Base-by-base conservation (phyloP, 64 coral and sea anemone species). In the Montipora efflorescens region DNA sequence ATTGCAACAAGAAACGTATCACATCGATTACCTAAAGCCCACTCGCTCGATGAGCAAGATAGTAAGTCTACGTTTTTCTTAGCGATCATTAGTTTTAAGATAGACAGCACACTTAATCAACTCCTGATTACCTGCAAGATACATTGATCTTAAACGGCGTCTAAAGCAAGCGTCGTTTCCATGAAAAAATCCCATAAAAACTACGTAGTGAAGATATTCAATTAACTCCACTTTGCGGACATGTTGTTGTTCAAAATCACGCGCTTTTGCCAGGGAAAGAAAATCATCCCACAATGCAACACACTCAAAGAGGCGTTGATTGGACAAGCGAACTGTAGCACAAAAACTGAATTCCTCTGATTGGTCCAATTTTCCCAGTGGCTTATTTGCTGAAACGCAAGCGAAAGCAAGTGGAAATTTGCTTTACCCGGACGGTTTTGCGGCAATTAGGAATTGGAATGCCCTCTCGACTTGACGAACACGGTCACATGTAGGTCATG, bases 201-300 rank as follows among this genome's bases (percentile, higher is more conserved):
- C 81, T 75, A 74, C 93, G 91, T 98, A 94, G 93, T 84, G 92
- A 98, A 95, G 94, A 47, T 71, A 81, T 86, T 76, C 87, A 84
- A 90, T 92, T 84, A 69, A 62, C 59, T 64, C 67, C 76, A 95
- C 55, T 95, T 79, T 83, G 78, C 93, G 62, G 96, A 98, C 96
- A 98, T 95, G 89, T 98, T 98, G 96, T 98, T 98, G 96, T 98
- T 98, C 96, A 98, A 98, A 98, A 98, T 98, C 96, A 98, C 96
- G 96, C 96, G 96, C 96, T 98, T 98, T 93, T 95, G 89, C 96
- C 83, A 95, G 96, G 87, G 88, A 89, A 95, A 94, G 93, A 97
- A 95, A 98, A 95, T 98, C 85, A 84, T 94, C 96, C 96, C 96
- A 95, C 72, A 98, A 98, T 98, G 96, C 96, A 82, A 48, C 62